Conservation (phyloP, 2,888 invertebrate species). For the Hylaea fasciaria region DNA sequence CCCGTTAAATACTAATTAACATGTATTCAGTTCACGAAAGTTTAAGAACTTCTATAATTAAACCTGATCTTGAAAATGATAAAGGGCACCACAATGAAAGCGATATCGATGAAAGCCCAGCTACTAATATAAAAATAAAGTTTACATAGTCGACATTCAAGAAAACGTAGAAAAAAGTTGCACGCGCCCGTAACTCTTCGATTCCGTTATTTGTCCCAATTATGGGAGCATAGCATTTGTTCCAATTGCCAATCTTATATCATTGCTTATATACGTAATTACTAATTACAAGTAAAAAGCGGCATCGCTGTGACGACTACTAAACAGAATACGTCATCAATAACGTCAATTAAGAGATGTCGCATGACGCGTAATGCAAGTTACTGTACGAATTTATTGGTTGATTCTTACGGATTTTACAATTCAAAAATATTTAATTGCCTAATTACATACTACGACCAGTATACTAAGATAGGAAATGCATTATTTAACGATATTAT, state of each 20-base stretch:
- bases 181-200: conserved; percentile 12
- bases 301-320: conserved; percentile 15
- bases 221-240: conserved; percentile 22
- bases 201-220: conserved; percentile 19
- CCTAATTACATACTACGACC: no score
- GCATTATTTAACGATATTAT: no score
- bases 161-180: conserved; percentile 14
- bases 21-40: no score
- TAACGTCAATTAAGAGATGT: conserved; percentile 26
- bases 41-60: no score
- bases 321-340: conserved; percentile 22
- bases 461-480: no score
- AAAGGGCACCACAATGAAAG: neutral
- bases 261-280: conserved; percentile 18
- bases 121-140: neutral
- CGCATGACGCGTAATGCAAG: conserved; percentile 14
- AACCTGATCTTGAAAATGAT: neutral
- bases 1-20: no score
- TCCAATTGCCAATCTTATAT: conserved; percentile 9
- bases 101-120: neutral
- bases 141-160: conserved; percentile 7
- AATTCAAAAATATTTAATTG: no score
- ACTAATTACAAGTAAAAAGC: conserved; percentile 25
- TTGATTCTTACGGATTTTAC: neutral
- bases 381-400: neutral